Evolutionary conservation across 2,888 invertebrate species (phyloP), one percentile per base, ranked within the genome.

Genomic region (Drosophila pseudotakahashii): DNA sequence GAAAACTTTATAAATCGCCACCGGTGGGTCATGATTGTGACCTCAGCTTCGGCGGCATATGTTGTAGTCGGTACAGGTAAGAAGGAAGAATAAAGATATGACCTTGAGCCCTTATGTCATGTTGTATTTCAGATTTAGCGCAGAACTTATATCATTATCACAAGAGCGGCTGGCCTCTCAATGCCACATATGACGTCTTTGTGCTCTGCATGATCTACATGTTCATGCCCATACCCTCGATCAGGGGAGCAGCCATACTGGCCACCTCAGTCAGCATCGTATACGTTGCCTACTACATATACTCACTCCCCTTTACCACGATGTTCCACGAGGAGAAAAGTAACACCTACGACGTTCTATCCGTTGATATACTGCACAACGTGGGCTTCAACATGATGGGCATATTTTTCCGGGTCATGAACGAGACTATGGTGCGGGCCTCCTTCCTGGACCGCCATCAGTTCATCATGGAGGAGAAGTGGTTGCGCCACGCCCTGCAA

Each of bases 391-490:
- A 84, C 50, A 19, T 82, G 11, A 34, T 85, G 26, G 82, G 82
- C 0, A 7, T 50, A 0, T 76, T 76, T 19, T 82, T 76, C 45
- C 85, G 85, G 10, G 0, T 67, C 0, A 71, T 74, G 7, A 71
- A 50, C 19, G 79, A 85, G 5, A 79, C 75, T 1, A 57, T 62
- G 10, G 67, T 82, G 0, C 74, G 82, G 0, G 73, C 85, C 3
- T 82, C 85, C 4, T 79, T 82, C 13, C 62, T 85, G 0, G 78
- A 79, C 36, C 79, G 82, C 1, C 66, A 85, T 42, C 76, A 82
- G 37, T 82, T 63, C 54, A 70, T 85, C 1, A 70, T 66, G 53
- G 76, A 84, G 60, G 69, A 75, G 98, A 16, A 10, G 16, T 37
- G 45, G 58, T 48, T 79, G 11, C 53, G 61, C 3, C 53, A 32